Base-by-base conservation (phyloP, 2,888 invertebrate species). In the Himalopsyche tibetana region DNA sequence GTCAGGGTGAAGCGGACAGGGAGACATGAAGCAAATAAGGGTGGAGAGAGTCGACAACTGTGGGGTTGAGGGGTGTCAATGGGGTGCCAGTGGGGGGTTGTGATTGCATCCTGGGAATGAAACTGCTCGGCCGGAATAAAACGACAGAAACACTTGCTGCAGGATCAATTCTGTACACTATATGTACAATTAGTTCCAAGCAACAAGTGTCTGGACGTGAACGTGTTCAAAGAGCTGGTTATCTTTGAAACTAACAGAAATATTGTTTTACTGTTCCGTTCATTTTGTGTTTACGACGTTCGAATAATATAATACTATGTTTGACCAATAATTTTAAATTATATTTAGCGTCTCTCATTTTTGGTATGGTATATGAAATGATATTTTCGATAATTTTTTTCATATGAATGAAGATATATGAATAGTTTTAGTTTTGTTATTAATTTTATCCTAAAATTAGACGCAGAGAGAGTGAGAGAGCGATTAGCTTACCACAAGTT, bases 21-120 rank as follows among this genome's bases (percentile, higher is more conserved):
- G 55, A 56, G 80, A 80, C 19, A 63, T 28, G 63, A n/a, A 28
- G 63, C 63, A 28, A 63, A 63, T 63, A 63, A 63, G 63, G 51
- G 80, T 80, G 80, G 80, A 79, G 84, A 40, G 83, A 63, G 36
- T 82, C 17, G 45, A 51, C 55, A 45, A 36, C 51, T 51, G 51
- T 15, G 45, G 74, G 38, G n/a, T 38, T 36, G 55, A 28, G 83
- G 55, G 17, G 86, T 63, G n/a, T 63, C 55, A n/a, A 19, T 38
- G n/a, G 45, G 55, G 36, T 15, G n/a, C 28, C 40, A 40, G 17
- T 51, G 19, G 55, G 80, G 19, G 63, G 42, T n/a, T 83, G 40
- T 82, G 82, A 85, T 85, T 87, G 85, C 87, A 87, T 87, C 85
- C 87, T 82, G 87, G n/a, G 79, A 83, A 82, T 56, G 87, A 17